Evolutionary conservation across 2,888 invertebrate species (phyloP).

Genomic region (Terebella lapidaria): DNA sequence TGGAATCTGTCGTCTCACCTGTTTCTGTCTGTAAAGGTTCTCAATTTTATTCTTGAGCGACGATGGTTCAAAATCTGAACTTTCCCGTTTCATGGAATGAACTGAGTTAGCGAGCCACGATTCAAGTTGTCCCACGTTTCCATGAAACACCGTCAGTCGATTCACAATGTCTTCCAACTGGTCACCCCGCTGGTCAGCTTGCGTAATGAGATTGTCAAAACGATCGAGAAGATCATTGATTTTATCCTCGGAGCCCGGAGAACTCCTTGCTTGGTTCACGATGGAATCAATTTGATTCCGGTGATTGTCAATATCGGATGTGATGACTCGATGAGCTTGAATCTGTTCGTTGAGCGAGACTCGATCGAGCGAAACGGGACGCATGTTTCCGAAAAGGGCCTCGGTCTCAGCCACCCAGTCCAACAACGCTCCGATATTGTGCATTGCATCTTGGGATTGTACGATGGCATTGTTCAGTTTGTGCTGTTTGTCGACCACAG

Average conservation of each 20-base stretch:
- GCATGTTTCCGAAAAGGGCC: conserved; percentile 27
- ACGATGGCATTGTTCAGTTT: conserved; percentile 34
- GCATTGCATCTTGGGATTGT: conserved; percentile 40
- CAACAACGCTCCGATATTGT: conserved; percentile 37
- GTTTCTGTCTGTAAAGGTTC: conserved; percentile 39
- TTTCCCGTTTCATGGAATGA: conserved; percentile 33
- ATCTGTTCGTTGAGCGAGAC: conserved; percentile 86
- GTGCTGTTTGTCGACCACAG: conserved; percentile 32
- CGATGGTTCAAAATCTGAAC: conserved; percentile 17
- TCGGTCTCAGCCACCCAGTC: conserved; percentile 39
- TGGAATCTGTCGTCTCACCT: too few species aligned
- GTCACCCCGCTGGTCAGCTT: conserved; percentile 36
- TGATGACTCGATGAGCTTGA: conserved; percentile 71
- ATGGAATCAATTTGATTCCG: conserved; percentile 34
- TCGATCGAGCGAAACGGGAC: conserved; percentile 74
- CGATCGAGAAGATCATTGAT: conserved; percentile 29
- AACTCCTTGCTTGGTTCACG: conserved; percentile 30
- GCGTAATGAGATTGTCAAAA: conserved; percentile 32
- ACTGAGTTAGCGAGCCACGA: conserved; percentile 43
- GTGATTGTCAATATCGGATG: conserved; percentile 39
- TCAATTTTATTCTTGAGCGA: conserved; percentile 37
- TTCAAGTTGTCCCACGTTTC: conserved; percentile 30
- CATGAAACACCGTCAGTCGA: conserved; percentile 16
- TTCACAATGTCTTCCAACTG: conserved; percentile 29
- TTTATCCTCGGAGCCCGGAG: conserved; percentile 28